Evolutionary conservation across 2,113 vertebrate species (phyloP).

Genomic region (Pangasianodon gigas): DNA sequence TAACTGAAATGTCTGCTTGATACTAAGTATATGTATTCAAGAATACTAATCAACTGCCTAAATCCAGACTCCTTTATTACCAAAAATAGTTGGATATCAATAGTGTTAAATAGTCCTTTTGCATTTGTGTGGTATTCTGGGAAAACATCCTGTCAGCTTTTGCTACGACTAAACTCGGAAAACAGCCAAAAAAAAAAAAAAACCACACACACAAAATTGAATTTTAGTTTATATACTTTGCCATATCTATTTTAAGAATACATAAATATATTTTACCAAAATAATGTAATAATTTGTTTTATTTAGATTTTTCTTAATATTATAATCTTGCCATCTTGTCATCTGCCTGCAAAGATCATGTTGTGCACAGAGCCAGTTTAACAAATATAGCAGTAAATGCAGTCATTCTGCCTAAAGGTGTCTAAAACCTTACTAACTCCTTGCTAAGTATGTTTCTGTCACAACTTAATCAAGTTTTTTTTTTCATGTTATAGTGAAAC

Average conservation of each 20-base stretch:
- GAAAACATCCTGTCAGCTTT: background rate
- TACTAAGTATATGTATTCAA: background rate
- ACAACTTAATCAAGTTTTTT: background rate
- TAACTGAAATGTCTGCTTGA: background rate
- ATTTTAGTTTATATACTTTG: background rate
- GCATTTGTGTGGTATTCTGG: background rate
- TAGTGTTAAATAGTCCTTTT: background rate
- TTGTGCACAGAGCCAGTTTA: background rate
- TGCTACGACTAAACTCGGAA: background rate
- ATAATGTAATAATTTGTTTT: too few relatives aligned
- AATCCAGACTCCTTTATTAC: background rate
- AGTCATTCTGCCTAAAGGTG: background rate
- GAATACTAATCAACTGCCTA: background rate
- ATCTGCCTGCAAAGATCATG: background rate
- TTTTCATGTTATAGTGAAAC: background rate
- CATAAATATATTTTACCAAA: too few relatives aligned
- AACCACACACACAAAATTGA: too few relatives aligned
- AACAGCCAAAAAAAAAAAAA: background rate
- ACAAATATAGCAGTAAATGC: background rate
- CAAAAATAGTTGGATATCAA: background rate
- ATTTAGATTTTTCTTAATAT: background rate
- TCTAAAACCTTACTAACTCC: background rate
- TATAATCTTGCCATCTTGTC: background rate
- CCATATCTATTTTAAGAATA: background rate
- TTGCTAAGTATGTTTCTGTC: background rate